phyloP scores from a whole-genome alignment of 2,797 vertebrate species.

The Rhynchotus rufescens region DNA sequence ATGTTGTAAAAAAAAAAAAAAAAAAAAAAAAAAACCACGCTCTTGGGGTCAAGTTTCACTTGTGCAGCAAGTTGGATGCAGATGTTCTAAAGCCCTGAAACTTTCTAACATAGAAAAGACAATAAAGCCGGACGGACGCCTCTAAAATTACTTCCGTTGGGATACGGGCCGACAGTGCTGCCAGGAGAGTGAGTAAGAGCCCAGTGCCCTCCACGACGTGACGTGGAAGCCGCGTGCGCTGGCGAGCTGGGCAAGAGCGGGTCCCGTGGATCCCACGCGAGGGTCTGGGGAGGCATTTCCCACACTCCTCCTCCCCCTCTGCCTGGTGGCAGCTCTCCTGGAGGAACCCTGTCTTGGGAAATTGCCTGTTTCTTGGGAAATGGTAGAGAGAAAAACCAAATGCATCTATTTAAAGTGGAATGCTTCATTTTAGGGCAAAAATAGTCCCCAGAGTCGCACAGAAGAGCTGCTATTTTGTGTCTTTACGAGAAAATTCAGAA shows the following conservation, averaged over 20 bases:
- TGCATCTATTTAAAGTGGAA: not conserved
- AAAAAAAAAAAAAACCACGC: not conserved
- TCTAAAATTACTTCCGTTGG: not conserved
- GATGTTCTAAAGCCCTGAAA: not conserved
- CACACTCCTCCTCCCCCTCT: not conserved
- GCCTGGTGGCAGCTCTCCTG: not conserved
- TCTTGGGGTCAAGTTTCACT: not conserved
- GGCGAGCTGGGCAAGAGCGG: not conserved
- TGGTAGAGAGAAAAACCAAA: not conserved
- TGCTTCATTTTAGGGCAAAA: not conserved
- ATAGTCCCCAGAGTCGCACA: fast-evolving
- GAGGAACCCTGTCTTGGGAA: not conserved
- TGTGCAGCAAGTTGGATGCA: fast-evolving
- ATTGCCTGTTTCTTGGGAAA: not conserved
- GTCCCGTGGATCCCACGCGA: not conserved
- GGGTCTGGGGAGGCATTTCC: not conserved
- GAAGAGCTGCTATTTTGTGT: not conserved
- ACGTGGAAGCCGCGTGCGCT: not conserved
- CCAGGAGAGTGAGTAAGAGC: not conserved
- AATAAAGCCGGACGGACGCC: not conserved
- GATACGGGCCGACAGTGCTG: not conserved
- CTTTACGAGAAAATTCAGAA: not conserved
- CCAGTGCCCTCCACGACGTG: not conserved
- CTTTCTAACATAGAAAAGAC: not conserved
- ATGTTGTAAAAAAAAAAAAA: not conserved